phyloP scores from a whole-genome alignment of 1,140 invertebrate genomes.

The Cephus cinctus region DNA sequence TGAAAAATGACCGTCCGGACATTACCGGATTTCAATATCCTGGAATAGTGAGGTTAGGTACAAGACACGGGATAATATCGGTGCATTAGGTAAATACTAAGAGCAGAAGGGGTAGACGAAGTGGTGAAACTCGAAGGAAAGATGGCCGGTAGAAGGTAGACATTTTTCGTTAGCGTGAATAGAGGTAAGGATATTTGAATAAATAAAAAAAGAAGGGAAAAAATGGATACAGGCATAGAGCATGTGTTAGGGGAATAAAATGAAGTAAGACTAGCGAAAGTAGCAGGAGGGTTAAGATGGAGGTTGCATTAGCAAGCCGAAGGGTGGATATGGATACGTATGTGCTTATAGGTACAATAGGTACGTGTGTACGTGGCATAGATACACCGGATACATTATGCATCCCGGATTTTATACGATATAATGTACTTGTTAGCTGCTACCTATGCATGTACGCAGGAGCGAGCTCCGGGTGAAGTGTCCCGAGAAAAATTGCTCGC shows the following conservation, averaged over 20 bases:
- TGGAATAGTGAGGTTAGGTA: no score
- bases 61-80: no score
- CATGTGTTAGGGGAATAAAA: slow-evolving; percentile 24
- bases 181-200: no score
- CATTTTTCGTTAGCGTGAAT: no score
- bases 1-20: no score
- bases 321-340: slow-evolving; percentile 1
- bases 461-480: no score
- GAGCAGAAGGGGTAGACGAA: slow-evolving; percentile 1
- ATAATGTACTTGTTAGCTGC: slow-evolving; percentile 46
- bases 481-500: no score
- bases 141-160: slow-evolving; percentile 10
- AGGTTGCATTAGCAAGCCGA: slow-evolving; percentile 11
- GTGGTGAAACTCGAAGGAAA: slow-evolving; percentile 7
- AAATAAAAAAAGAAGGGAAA: no score
- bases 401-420: slow-evolving; percentile 39
- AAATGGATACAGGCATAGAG: no score
- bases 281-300: slow-evolving; percentile 9
- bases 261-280: slow-evolving; percentile 21
- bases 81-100: no score
- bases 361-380: slow-evolving; percentile 22
- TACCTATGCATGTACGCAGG: slow-evolving; percentile 34
- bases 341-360: slow-evolving; percentile 15
- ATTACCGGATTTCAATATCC: no score
- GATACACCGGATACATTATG: slow-evolving; percentile 40